phyloP scores from a whole-genome alignment of 2,888 invertebrate species.

The Orchestes rusci region DNA sequence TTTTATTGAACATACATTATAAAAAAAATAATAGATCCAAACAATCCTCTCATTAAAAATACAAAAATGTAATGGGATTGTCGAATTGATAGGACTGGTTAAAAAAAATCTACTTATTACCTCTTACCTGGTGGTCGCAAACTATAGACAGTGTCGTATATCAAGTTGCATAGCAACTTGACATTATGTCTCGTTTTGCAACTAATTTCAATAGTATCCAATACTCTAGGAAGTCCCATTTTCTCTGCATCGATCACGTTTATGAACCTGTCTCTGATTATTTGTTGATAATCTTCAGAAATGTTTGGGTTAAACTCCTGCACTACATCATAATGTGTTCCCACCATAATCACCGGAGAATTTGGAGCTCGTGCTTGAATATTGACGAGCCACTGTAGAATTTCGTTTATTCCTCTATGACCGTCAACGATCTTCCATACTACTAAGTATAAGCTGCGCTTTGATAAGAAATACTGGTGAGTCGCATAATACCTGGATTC shows the following conservation, averaged over 20 bases:
- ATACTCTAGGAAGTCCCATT: constrained; percentile 85
- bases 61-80: too few species aligned
- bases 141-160: constrained; percentile 91
- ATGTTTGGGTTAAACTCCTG: constrained; percentile 52
- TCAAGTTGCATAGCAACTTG: constrained; percentile 78
- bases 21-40: too few species aligned
- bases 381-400: constrained; percentile 93
- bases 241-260: constrained; percentile 94
- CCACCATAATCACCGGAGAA: constrained; percentile 92
- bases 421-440: constrained; percentile 94
- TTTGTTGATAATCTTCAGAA: constrained; percentile 79
- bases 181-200: constrained; percentile 86
- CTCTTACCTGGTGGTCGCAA: constrained; percentile 73
- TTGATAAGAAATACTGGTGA: constrained; percentile 96
- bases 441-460: constrained; percentile 89
- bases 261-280: constrained; percentile 78
- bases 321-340: constrained; percentile 90
- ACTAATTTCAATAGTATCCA: constrained; percentile 88
- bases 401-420: constrained; percentile 78
- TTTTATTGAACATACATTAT: too few species aligned
- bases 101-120: constrained; percentile 7
- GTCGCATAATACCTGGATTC: constrained; percentile 89
- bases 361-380: constrained; percentile 92
- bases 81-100: background rate
- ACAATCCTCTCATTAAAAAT: too few species aligned